Percentiles rank a stretch among this genome's conserved stretches.
phyloP scores from a whole-genome alignment of 2,888 invertebrate species.

The Tiliacea citrago region DNA sequence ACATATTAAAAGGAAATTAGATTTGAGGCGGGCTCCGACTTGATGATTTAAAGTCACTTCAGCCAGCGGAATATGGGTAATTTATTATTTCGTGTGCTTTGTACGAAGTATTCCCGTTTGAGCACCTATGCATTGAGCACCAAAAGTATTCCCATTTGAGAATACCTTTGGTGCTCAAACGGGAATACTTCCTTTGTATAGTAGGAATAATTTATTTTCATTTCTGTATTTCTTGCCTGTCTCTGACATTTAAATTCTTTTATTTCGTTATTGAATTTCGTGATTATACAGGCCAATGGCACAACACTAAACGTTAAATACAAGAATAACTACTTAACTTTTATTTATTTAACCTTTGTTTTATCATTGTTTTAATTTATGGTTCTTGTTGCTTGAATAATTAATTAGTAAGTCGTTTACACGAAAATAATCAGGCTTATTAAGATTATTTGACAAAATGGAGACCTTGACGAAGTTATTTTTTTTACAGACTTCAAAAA shows the following conservation, averaged over 20 bases:
- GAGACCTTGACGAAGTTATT: not conserved
- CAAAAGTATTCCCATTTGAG: no score
- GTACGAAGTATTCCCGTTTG: not conserved
- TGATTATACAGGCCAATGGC: conserved; percentile 48
- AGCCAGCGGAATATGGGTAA: conserved; percentile 39
- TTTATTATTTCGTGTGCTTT: conserved; percentile 53
- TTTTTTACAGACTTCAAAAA: not conserved
- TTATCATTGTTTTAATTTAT: conserved; percentile 55
- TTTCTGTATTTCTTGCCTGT: conserved; percentile 27
- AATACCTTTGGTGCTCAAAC: no score
- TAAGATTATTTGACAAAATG: conserved; percentile 32
- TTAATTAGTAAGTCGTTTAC: conserved; percentile 42
- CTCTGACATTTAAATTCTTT: conserved; percentile 51
- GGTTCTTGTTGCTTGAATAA: conserved; percentile 31
- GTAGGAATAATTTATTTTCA: conserved; percentile 42
- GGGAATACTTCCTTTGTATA: not conserved
- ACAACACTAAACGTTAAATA: conserved; percentile 37
- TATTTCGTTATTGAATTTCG: conserved; percentile 39
- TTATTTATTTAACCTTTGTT: conserved; percentile 52
- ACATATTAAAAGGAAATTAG: conserved; percentile 72
- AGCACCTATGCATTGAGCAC: no score
- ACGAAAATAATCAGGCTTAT: conserved; percentile 37
- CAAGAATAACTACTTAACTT: conserved; percentile 41
- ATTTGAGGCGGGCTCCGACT: conserved; percentile 58
- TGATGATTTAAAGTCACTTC: conserved; percentile 50